These are phyloP conservation scores for Microctonus aethiopoides DNA, from an alignment of 2,888 invertebrate genomes.

Conservation along the genomic window DNA sequence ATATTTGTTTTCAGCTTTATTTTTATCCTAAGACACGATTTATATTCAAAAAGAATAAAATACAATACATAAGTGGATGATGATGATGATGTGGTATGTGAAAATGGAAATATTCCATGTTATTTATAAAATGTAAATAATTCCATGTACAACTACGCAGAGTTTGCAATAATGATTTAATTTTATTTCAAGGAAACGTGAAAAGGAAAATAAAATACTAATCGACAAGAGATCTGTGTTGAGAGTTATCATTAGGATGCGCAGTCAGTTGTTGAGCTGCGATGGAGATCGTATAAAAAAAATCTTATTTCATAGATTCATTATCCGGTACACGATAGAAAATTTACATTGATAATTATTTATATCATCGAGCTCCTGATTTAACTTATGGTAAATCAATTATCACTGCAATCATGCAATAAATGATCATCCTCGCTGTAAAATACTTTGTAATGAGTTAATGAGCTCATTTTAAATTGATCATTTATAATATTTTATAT, in stretches of 20 bases:
- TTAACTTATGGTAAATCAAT: background rate
- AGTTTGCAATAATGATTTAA: conserved; percentile 4
- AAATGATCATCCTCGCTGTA: background rate
- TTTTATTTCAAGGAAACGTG: conserved; percentile 26
- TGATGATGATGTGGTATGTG: background rate
- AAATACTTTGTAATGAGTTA: too few relatives aligned
- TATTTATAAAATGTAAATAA: background rate
- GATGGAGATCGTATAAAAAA: background rate
- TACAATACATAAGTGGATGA: too few relatives aligned
- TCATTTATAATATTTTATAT: too few relatives aligned
- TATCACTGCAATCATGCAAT: too few relatives aligned
- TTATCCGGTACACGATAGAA: conserved; percentile 3
- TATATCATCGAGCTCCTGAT: background rate
- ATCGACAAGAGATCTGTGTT: conserved; percentile 4
- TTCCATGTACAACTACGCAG: background rate
- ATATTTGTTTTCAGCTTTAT: too few relatives aligned
- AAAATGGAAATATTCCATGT: background rate
- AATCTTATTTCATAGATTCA: background rate
- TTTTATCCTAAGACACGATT: too few relatives aligned
- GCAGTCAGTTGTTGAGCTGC: conserved; percentile 14
- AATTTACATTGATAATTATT: background rate
- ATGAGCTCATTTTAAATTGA: too few relatives aligned
- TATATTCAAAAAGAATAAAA: too few relatives aligned
- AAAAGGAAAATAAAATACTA: conserved; percentile 10
- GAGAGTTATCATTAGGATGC: conserved; percentile 32